phyloP scores from a whole-genome alignment of 2,888 invertebrate species.

The Eueremaeus valkanovi region DNA sequence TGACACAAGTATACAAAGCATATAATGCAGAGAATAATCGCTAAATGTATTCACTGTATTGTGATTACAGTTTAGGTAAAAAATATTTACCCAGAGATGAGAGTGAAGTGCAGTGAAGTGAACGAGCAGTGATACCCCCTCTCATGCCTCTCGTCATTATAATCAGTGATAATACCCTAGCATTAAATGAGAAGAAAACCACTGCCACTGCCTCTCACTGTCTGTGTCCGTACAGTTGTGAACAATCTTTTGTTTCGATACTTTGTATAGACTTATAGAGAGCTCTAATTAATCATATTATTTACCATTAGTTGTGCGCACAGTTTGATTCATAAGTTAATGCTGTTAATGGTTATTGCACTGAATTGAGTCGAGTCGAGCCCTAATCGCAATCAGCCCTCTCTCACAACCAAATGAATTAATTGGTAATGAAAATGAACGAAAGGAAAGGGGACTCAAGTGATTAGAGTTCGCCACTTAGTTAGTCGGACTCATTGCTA shows the following conservation, averaged over 20 bases:
- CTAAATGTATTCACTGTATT: neutral
- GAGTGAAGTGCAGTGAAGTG: constrained; percentile 13
- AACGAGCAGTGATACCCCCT: neutral
- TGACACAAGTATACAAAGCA: constrained; percentile 4
- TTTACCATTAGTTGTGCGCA: constrained; percentile 18
- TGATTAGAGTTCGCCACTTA: constrained; percentile 15
- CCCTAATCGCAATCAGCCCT: constrained; percentile 9
- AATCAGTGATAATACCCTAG: constrained; percentile 16
- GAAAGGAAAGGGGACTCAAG: constrained; percentile 6
- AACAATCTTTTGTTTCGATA: constrained; percentile 31
- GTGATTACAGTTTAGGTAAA: constrained; percentile 27
- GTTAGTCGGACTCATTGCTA: neutral
- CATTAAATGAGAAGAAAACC: neutral
- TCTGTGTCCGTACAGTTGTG: neutral
- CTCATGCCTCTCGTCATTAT: constrained; percentile 9
- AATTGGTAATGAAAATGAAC: constrained; percentile 21
- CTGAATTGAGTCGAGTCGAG: neutral
- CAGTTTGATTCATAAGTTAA: constrained; percentile 10
- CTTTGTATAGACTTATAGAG: neutral
- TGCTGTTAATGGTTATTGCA: neutral
- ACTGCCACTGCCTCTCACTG: neutral
- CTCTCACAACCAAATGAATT: constrained; percentile 25
- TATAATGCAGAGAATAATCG: neutral
- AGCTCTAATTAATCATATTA: constrained; percentile 31
- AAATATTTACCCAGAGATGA: constrained; percentile 32